A percentile compares a stretch with the other conserved stretches of the same genome.
Evolutionary conservation across 2,797 vertebrate species (phyloP).

Genomic region (Onychomys torridus): DNA sequence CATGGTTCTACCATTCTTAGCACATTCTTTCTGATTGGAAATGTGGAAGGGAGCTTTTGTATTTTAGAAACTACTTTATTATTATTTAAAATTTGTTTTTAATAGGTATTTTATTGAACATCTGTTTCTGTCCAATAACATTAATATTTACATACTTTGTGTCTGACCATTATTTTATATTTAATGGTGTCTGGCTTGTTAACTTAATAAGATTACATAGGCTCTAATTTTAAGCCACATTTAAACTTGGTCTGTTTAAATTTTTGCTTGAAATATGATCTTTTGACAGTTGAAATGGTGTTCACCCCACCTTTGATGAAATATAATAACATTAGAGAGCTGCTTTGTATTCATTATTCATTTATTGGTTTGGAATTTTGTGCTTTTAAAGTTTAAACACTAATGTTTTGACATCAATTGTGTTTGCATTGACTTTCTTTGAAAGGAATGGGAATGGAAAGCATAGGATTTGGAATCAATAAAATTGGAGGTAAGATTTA

Average conservation of each 20-base stretch:
- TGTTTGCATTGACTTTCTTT: conserved; percentile 82
- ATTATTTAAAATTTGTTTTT: conserved; percentile 57
- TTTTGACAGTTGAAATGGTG: conserved; percentile 9
- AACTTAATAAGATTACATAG: conserved; percentile 22
- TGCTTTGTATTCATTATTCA: conserved; percentile 32
- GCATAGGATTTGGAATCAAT: conserved; percentile 97
- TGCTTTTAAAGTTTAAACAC: conserved; percentile 57
- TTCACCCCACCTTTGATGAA: background rate
- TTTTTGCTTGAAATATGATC: conserved; percentile 5
- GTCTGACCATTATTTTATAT: conserved; percentile 26
- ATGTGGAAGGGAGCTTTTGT: background rate
- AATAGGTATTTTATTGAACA: conserved; percentile 8
- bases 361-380: conserved; percentile 55
- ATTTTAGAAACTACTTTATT: conserved; percentile 44
- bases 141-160: background rate
- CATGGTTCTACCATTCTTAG: background rate
- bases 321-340: background rate
- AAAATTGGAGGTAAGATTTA: conserved; percentile 95
- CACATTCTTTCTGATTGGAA: background rate
- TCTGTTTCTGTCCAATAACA: background rate
- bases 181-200: background rate
- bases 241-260: conserved; percentile 24
- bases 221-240: conserved; percentile 4
- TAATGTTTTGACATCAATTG: conserved; percentile 78
- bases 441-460: conserved; percentile 95